These are phyloP conservation scores for Phaethornis superciliosus DNA, from an alignment of 2,113 vertebrate genomes.

Conservation along the genomic window DNA sequence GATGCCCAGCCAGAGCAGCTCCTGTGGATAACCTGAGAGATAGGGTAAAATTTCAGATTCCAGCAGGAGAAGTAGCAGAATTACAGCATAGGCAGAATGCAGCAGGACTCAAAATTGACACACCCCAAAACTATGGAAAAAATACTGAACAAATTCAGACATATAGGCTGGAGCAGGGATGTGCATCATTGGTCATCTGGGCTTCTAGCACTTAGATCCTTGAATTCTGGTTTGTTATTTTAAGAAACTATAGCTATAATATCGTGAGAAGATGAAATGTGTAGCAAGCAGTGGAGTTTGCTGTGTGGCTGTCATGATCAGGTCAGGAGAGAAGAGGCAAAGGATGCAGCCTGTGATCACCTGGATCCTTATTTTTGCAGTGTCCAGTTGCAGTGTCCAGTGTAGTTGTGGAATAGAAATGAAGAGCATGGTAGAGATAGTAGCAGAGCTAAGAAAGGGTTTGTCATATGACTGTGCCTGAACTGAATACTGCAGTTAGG, in stretches of 20 bases:
- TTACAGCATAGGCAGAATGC: neutral
- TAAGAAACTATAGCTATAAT: neutral
- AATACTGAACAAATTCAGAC: neutral
- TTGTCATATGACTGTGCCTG: neutral
- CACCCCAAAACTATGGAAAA: neutral
- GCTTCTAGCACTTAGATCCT: neutral
- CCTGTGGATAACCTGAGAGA: neutral
- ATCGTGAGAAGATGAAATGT: neutral
- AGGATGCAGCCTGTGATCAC: fast-evolving
- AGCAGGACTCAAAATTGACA: neutral
- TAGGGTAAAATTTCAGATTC: neutral
- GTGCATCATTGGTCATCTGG: neutral
- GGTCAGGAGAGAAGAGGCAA: neutral
- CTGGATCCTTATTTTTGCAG: neutral
- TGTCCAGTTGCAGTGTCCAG: neutral
- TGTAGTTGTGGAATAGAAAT: neutral
- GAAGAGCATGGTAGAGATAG: neutral
- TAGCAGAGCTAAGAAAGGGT: neutral
- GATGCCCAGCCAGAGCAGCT: neutral
- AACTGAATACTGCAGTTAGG: neutral
- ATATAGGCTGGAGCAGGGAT: neutral
- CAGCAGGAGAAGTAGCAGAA: neutral
- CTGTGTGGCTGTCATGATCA: neutral
- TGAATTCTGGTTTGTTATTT: neutral
- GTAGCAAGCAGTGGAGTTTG: neutral